These are phyloP conservation scores for Esperia sulphurella DNA, from an alignment of 2,888 invertebrate genomes.

Conservation along the genomic window DNA sequence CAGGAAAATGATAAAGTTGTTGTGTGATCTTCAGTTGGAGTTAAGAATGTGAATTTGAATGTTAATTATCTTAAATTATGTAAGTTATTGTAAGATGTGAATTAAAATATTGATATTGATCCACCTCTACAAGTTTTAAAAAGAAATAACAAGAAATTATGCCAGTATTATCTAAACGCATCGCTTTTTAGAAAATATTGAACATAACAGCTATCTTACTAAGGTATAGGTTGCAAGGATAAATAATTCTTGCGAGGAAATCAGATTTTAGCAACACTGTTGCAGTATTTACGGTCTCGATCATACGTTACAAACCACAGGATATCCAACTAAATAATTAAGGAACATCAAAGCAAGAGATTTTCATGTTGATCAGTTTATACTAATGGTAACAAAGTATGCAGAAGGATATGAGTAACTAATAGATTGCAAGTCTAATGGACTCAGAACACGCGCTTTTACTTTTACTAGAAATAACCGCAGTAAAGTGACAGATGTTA, in stretches of 20 bases:
- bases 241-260: not conserved
- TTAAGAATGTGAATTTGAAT: conserved; percentile 37
- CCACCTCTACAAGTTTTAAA: not conserved
- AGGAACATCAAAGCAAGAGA: not conserved
- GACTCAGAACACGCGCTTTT: conserved; percentile 1
- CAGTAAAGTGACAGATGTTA: conserved; percentile 6
- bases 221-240: too few species aligned
- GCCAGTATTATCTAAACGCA: too few species aligned
- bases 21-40: conserved; percentile 37
- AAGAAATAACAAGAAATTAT: not conserved
- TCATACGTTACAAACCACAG: not conserved
- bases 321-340: conserved; percentile 1
- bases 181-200: too few species aligned
- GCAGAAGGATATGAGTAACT: not conserved
- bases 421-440: conserved; percentile 2
- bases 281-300: not conserved
- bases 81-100: conserved; percentile 6
- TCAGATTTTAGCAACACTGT: not conserved
- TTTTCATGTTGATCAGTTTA: not conserved
- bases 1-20: conserved; percentile 59
- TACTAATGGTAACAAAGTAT: not conserved
- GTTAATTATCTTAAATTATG: conserved; percentile 27
- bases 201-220: too few species aligned
- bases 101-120: not conserved
- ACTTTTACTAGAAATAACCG: conserved; percentile 3